These are phyloP conservation scores for Trichopoda pennipes DNA, from an alignment of 2,888 invertebrate species.

Conservation along the genomic window DNA sequence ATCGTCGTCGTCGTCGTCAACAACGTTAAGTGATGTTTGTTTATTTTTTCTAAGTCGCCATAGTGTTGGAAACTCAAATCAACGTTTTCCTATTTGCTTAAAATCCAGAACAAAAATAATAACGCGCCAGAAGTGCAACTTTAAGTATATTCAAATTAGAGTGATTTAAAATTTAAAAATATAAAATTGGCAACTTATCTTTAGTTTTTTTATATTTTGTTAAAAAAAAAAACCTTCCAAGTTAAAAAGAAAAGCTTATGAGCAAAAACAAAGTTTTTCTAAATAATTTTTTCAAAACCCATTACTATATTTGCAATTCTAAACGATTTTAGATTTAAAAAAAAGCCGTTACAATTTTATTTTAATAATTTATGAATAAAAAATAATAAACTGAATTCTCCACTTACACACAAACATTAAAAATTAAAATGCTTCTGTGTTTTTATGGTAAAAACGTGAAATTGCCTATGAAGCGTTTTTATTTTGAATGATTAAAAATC, in stretches of 20 bases:
- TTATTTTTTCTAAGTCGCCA: constrained; percentile 11
- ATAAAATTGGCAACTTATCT: constrained; percentile 11
- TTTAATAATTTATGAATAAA: too few relatives aligned
- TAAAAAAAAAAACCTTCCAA: too few relatives aligned
- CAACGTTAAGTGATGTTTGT: not conserved
- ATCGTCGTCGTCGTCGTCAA: constrained; percentile 1
- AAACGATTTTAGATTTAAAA: constrained; percentile 8
- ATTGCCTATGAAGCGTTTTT: constrained; percentile 7
- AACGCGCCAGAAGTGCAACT: not conserved
- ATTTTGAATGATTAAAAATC: not conserved
- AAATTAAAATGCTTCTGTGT: too few relatives aligned
- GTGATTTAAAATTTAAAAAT: constrained; percentile 14
- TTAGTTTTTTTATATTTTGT: constrained; percentile 14
- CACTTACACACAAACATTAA: too few relatives aligned
- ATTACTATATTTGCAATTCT: too few relatives aligned
- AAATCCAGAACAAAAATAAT: constrained; percentile 24
- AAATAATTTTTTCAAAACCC: too few relatives aligned
- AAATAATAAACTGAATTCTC: too few relatives aligned
- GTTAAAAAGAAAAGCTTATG: too few relatives aligned
- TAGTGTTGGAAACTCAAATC: not conserved
- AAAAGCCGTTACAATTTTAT: constrained; percentile 41
- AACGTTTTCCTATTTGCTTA: constrained; percentile 19
- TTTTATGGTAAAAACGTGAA: not conserved
- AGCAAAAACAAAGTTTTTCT: too few relatives aligned
- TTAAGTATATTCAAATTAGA: not conserved